Base-by-base conservation (phyloP, 2,888 invertebrate species). In the Tiphia femorata region DNA sequence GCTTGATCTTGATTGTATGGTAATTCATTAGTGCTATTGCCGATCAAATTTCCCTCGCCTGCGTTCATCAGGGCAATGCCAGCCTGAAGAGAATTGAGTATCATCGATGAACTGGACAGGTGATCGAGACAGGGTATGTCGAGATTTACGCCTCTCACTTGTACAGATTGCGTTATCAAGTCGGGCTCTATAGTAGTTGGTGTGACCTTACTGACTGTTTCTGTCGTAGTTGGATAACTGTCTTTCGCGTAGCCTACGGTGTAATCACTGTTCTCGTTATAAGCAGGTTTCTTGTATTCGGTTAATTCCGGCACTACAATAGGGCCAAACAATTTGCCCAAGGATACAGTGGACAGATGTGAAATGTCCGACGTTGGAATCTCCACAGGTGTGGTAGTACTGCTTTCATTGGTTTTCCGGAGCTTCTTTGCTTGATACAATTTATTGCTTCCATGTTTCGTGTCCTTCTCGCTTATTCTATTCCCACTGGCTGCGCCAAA, bases 71-170 rank as follows among this genome's bases (percentile, higher is more conserved):
- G 49, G 0, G 79, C 65, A 0, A 82, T 75, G 2, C 80, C 82
- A 0, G 76, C 82, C 21, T 81, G 82, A 16, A 82, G 73, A 1
- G 81, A 75, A 47, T 77, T 82, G 23, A 82, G 23, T 3, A 78
- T 63, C 2, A 76, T 44, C 4, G 77, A 64, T 0, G 79, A 76
- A 0, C 73, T 71, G 2, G 74, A 71, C 8, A 68, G 56, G 25
- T 71, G 69, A 1, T 43, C 40, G 0, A 57, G n/a, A 23, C 23
- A 23, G 12, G 20, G 17, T 12, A 19, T 7, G 19, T 19, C 17
- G 19, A 19, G 2, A 5, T 44, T 20, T 19, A 42, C 17, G 12
- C 14, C 33, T 4, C 12, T 14, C n/a, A n/a, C n/a, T n/a, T n/a
- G n/a, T n/a, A n/a, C n/a, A n/a, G n/a, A n/a, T n/a, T n/a, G n/a